phyloP scores from a whole-genome alignment of 2,113 vertebrate genomes.

The Grammomys surdaster region DNA sequence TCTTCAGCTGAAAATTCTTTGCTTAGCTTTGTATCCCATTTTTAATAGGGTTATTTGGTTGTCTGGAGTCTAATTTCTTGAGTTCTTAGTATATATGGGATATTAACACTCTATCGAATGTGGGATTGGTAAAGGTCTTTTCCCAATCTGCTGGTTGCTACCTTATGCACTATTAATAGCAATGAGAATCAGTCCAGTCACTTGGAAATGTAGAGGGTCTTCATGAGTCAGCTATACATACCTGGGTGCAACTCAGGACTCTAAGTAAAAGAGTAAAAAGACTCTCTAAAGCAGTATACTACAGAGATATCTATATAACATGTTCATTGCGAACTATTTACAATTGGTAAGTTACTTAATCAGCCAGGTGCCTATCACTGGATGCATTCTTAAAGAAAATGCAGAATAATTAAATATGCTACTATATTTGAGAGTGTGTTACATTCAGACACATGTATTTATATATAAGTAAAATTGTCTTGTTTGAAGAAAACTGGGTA shows the following conservation, averaged over 20 bases:
- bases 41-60: too few species aligned
- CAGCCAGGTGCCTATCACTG: too few species aligned
- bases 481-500: background rate
- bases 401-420: background rate
- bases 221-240: background rate
- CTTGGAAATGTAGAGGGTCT: background rate
- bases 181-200: background rate
- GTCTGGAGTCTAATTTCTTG: too few species aligned
- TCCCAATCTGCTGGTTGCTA: too few species aligned
- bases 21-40: too few species aligned
- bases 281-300: background rate
- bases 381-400: background rate
- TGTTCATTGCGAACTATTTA: background rate
- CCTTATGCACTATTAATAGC: background rate
- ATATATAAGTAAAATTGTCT: background rate
- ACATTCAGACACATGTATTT: background rate
- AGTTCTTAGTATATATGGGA: too few species aligned
- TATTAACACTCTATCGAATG: too few species aligned
- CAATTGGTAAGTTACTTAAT: background rate
- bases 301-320: too few species aligned
- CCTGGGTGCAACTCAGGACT: too few species aligned
- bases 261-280: background rate
- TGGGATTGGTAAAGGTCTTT: too few species aligned
- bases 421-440: too few species aligned
- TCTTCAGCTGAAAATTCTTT: too few species aligned